phyloP scores from a whole-genome alignment of 64 coral and sea anemone species.

The Montipora cactus region DNA sequence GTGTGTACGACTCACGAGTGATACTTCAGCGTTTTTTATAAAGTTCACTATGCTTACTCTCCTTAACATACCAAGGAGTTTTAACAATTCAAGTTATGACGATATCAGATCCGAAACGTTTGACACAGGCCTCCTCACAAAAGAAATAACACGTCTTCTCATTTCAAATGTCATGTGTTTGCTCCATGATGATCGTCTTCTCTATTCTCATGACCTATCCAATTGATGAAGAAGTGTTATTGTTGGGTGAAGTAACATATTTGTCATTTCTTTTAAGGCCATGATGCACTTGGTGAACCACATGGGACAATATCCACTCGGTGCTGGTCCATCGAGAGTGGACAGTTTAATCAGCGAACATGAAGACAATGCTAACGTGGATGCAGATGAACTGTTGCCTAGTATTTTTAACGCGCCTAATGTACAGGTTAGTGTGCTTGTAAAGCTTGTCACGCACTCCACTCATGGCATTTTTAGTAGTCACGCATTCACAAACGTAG shows the following conservation, averaged over 20 bases:
- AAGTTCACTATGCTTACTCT: too few species aligned
- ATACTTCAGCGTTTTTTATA: too few species aligned
- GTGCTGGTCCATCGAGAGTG: conserved; percentile 88
- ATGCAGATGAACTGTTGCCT: conserved; percentile 74
- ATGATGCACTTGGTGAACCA: conserved; percentile 91
- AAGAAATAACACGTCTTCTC: too few species aligned
- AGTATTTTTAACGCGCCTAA: conserved; percentile 91
- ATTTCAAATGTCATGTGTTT: neutral
- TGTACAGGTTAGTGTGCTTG: conserved; percentile 67
- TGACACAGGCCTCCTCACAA: too few species aligned
- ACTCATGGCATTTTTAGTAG: too few species aligned
- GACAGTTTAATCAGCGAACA: conserved; percentile 93
- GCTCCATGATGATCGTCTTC: neutral
- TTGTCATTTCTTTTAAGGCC: conserved; percentile 35
- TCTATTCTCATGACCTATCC: neutral
- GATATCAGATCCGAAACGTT: too few species aligned
- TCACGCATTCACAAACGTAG: too few species aligned
- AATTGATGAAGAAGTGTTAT: neutral
- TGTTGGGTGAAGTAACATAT: neutral
- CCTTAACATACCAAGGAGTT: too few species aligned
- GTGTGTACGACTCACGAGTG: too few species aligned
- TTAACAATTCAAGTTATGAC: too few species aligned
- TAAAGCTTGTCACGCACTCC: too few species aligned
- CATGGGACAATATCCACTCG: conserved; percentile 92
- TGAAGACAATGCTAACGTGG: conserved; percentile 85